phyloP scores from a whole-genome alignment of 2,888 invertebrate species.

The Minunthozetes semirufus region DNA sequence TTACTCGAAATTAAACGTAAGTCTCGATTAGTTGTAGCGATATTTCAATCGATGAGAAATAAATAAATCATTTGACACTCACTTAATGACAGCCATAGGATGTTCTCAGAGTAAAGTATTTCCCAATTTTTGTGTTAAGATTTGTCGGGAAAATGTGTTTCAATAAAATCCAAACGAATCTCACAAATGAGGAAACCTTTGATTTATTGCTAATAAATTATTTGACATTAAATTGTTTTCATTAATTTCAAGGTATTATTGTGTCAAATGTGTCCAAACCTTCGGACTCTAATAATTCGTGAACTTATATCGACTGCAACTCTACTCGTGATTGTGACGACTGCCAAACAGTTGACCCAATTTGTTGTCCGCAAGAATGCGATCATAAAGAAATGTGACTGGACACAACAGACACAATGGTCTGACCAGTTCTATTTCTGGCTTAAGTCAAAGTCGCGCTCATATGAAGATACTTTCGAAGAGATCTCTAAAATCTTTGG shows the following conservation, averaged over 20 bases:
- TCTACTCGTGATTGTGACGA: constrained; percentile 61
- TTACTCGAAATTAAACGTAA: too few species aligned
- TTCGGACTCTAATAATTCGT: constrained; percentile 60
- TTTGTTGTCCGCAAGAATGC: constrained; percentile 65
- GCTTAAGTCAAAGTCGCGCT: constrained; percentile 58
- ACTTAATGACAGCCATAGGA: too few species aligned
- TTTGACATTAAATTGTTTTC: background rate
- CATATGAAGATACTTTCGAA: constrained; percentile 59
- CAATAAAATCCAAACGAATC: too few species aligned
- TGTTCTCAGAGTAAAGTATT: too few species aligned
- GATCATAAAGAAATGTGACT: constrained; percentile 57
- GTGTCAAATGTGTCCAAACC: constrained; percentile 59
- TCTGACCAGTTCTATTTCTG: constrained; percentile 60
- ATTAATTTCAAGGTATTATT: constrained; percentile 52
- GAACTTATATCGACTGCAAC: constrained; percentile 66
- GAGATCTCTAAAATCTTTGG: constrained; percentile 65
- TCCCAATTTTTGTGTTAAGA: too few species aligned
- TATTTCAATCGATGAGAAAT: too few species aligned
- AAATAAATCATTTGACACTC: too few species aligned
- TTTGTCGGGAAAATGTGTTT: too few species aligned
- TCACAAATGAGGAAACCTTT: too few species aligned
- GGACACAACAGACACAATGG: constrained; percentile 63
- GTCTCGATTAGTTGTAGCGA: too few species aligned
- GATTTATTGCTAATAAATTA: too few species aligned
- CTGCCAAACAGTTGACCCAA: constrained; percentile 58